Base-by-base conservation (phyloP, 2,888 invertebrate species). In the Hydrotaea diabolus region DNA sequence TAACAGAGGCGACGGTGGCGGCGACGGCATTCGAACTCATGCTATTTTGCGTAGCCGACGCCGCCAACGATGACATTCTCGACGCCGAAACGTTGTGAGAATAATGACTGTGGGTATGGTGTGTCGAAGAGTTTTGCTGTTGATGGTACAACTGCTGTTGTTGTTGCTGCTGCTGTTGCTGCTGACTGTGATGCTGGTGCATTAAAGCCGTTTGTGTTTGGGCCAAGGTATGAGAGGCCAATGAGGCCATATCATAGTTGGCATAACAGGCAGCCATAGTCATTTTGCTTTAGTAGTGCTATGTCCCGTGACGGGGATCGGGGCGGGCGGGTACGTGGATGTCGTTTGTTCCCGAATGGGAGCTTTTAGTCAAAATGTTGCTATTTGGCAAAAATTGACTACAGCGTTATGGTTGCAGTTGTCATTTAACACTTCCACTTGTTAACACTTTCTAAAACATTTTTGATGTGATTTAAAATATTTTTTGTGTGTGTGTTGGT, bases 211-310 rank as follows among this genome's bases (percentile, higher is more conserved):
- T 87, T 64, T 85, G 85, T 77, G 82, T 82, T 39, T 79, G 85
- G 74, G 85, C 82, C 90, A 92, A 89, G 87, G 89, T 89, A 86
- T 92, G 92, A 86, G 92, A 89, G 71, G 85, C 85, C 84, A 92
- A 86, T 64, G 92, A 88, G 80, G 91, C 89, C 90, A 92, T 90
- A 88, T 93, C 91, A 87, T 92, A 92, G 87, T 90, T 92, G 80
- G 92, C 90, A 88, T 92, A 92, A 82, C 92, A 92, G 77, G 92
- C 92, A 80, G 92, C 92, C 92, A 92, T 92, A 87, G 92, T 92
- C 92, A 92, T 92, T 80, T 81, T 87, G 84, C 57, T 59, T 39
- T 23, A 7, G 3, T n/a, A 31, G n/a, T 43, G 21, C 0, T 11
- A 39, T 0, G 59, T 59, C 19, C 55, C 11, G 59, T 1, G 2